Evolutionary conservation across 2,888 invertebrate genomes (phyloP).

Genomic region (Oscheius sp.): DNA sequence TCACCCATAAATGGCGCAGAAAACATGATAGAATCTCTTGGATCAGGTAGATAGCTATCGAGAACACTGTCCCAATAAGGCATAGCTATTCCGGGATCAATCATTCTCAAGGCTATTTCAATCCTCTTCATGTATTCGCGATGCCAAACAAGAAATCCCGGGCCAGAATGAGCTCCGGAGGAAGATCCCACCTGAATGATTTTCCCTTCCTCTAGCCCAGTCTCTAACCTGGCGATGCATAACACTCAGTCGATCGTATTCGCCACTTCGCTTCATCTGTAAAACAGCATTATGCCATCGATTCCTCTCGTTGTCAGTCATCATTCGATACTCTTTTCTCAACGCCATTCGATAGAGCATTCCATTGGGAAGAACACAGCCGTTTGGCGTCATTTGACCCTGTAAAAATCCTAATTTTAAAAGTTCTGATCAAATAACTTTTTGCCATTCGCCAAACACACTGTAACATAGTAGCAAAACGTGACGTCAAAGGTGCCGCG

Average conservation of each 20-base stretch:
- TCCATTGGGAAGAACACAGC: conserved; percentile 58
- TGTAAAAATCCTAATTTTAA: conserved; percentile 28
- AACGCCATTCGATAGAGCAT: conserved; percentile 56
- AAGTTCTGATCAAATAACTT: not conserved
- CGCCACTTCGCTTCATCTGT: conserved; percentile 63
- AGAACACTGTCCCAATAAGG: conserved; percentile 71
- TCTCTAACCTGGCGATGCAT: conserved; percentile 60
- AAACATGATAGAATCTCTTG: conserved; percentile 65
- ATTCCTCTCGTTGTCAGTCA: conserved; percentile 61
- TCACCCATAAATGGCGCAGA: conserved; percentile 57
- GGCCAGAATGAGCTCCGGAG: conserved; percentile 68
- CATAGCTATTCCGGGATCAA: conserved; percentile 70
- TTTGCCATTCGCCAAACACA: conserved; percentile 21
- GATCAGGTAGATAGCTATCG: conserved; percentile 62
- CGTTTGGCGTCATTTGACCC: conserved; percentile 55
- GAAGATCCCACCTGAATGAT: conserved; percentile 53
- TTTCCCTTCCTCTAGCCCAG: not conserved
- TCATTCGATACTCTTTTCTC: conserved; percentile 63
- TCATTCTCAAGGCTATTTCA: conserved; percentile 66
- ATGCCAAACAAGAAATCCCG: conserved; percentile 69
- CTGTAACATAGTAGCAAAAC: conserved; percentile 13
- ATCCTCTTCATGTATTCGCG: conserved; percentile 65
- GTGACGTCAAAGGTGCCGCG: not conserved
- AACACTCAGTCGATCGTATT: conserved; percentile 63
- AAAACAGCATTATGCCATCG: conserved; percentile 60